Evolutionary conservation across 2,888 invertebrate genomes (phyloP), one percentile per base, ranked within the genome.

Genomic region (Chelonus formosanus): DNA sequence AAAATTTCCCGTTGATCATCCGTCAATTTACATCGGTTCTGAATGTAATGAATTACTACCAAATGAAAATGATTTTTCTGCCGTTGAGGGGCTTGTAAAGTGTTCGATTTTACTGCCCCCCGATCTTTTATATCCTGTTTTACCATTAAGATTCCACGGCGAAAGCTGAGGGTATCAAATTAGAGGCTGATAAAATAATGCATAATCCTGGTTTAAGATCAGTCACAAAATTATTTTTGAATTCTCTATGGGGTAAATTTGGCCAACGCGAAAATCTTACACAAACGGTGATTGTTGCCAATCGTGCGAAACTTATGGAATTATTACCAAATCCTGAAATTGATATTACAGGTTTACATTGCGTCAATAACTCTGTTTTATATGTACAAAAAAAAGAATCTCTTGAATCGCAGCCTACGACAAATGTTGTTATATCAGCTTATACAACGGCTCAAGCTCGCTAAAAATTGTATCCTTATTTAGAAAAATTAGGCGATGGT

Each of bases 381-480:
- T n/a, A n/a, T n/a, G n/a, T n/a, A n/a, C n/a, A n/a, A n/a, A n/a
- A n/a, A n/a, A n/a, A n/a, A n/a, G n/a, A n/a, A n/a, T n/a, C n/a
- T n/a, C n/a, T n/a, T n/a, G 40, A 40, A 40, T 5, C 40, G 5
- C 40, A 40, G 4, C 53, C 48, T 1, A 71, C 67, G 3, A 70
- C 74, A 10, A 82, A 79, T 67, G 73, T 77, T 0, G 74, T 77
- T 6, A 74, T 85, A 4, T 84, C 83, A 0, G 75, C 78, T 0
- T 84, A 80, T 56, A 80, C 80, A 0, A 84, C 83, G 2, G 66
- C 77, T 4, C 73, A 76, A 45, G 80, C 83, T 0, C 57, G 82
- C 3, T 61, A 83, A 3, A 76, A 79, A 60, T 67, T 83, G 2
- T 82, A 81, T 63, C 54, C 65, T 4, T 76, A 78, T 31, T 64